Conservation (phyloP, 2,797 vertebrate genomes). For the Tangara arthus region DNA sequence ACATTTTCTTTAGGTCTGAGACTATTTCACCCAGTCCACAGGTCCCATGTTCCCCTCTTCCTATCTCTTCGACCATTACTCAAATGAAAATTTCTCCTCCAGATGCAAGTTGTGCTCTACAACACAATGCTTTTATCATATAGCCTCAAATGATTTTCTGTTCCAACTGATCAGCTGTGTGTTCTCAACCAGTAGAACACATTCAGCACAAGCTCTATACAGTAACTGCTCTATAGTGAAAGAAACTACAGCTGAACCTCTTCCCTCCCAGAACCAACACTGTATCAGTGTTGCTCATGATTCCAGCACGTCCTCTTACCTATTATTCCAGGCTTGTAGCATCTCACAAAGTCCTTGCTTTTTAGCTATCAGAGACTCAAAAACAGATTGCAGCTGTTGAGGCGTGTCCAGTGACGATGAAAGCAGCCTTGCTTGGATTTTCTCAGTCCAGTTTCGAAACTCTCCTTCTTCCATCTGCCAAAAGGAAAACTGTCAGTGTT, state of each 20-base stretch:
- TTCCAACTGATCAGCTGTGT: neutral
- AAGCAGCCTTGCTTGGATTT: slow-evolving; percentile 89
- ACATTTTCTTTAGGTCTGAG: neutral
- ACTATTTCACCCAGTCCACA: neutral
- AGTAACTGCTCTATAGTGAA: neutral
- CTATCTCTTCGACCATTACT: neutral
- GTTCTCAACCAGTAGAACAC: neutral
- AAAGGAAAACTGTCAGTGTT: neutral
- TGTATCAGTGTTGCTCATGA: neutral
- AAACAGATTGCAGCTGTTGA: slow-evolving; percentile 87
- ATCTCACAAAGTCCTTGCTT: slow-evolving; percentile 96
- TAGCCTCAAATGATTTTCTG: neutral
- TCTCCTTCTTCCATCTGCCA: slow-evolving; percentile 93
- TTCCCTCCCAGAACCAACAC: neutral
- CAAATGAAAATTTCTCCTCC: neutral
- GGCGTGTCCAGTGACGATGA: slow-evolving; percentile 82
- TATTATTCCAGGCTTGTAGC: slow-evolving; percentile 93
- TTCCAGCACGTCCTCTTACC: slow-evolving; percentile 68
- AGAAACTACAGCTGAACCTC: neutral
- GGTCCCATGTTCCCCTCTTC: neutral
- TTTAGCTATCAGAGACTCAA: slow-evolving; percentile 93
- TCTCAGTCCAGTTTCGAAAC: slow-evolving; percentile 91
- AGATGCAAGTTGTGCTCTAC: neutral
- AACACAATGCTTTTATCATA: neutral
- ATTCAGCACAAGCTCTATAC: neutral